A percentile compares a stretch with the other conserved stretches of the same genome.
These are phyloP conservation scores for Ammospiza caudacuta DNA, from an alignment of 2,113 vertebrate species.

Conservation along the genomic window DNA sequence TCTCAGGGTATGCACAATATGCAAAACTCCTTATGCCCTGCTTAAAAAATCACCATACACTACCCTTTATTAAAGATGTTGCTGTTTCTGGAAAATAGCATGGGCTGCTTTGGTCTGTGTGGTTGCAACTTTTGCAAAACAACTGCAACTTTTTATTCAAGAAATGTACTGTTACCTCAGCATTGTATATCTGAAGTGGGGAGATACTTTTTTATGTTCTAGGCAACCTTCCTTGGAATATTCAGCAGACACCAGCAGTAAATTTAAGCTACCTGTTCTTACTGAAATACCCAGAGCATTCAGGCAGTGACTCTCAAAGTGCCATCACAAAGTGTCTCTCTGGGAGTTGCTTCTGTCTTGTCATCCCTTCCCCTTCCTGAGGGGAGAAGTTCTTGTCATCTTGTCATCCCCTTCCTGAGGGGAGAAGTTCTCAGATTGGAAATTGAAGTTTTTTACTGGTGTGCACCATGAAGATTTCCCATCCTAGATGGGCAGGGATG, in stretches of 20 bases:
- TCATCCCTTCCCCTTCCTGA: background rate
- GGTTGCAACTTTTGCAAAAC: background rate
- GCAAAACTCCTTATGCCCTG: background rate
- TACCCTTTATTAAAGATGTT: background rate
- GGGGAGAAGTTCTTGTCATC: background rate
- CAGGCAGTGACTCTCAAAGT: background rate
- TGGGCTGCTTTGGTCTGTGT: rapidly evolving
- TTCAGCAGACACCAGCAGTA: background rate
- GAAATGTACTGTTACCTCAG: background rate
- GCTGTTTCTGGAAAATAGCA: background rate
- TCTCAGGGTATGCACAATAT: too few relatives aligned
- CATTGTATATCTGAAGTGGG: background rate
- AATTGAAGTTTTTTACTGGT: background rate
- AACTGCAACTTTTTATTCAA: background rate
- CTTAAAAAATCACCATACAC: background rate
- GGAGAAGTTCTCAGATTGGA: background rate
- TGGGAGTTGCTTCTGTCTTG: background rate
- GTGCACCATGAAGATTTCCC: too few relatives aligned
- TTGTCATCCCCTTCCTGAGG: background rate
- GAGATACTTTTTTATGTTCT: background rate
- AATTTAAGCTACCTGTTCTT: background rate
- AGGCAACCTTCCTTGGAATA: background rate
- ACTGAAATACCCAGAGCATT: background rate
- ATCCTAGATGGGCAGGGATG: background rate
- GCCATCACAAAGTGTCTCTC: background rate